These are phyloP conservation scores for Seriola quinqueradiata DNA, from an alignment of 2,113 vertebrate species.

Conservation along the genomic window DNA sequence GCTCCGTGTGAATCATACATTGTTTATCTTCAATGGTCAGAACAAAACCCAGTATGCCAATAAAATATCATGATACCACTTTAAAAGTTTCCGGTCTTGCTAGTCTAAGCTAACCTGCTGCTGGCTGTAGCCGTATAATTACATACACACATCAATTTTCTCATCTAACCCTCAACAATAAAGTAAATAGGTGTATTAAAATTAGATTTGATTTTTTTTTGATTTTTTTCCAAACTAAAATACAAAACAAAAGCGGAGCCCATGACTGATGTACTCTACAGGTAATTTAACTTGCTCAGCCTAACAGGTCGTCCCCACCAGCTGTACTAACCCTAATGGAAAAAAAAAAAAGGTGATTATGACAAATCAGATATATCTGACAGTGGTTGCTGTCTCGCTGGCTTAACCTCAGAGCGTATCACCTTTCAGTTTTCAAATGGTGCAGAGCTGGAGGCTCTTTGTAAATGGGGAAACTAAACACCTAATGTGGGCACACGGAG, in stretches of 20 bases:
- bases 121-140: background rate
- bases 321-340: background rate
- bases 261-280: background rate
- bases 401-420: conserved; percentile 52
- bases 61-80: too few relatives aligned
- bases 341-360: conserved; percentile 19
- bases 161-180: background rate
- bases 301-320: conserved; percentile 2
- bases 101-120: too few relatives aligned
- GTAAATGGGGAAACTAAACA: conserved; percentile 58
- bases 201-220: too few relatives aligned
- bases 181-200: background rate
- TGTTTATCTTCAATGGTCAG: too few relatives aligned
- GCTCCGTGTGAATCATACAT: too few relatives aligned
- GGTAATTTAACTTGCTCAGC: conserved; percentile 4
- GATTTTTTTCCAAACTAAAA: background rate
- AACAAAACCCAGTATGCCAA: too few relatives aligned
- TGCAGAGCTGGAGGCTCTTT: conserved; percentile 10
- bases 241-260: background rate
- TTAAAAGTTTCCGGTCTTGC: too few relatives aligned
- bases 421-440: conserved; percentile 43
- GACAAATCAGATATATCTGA: conserved; percentile 62
- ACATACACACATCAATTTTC: background rate
- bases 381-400: conserved; percentile 21
- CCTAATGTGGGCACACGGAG: conserved; percentile 50